Percentiles rank a stretch among this genome's conserved stretches.
Evolutionary conservation across 2,113 vertebrate genomes (phyloP).

Genomic region (Myrmophylax atrothorax): DNA sequence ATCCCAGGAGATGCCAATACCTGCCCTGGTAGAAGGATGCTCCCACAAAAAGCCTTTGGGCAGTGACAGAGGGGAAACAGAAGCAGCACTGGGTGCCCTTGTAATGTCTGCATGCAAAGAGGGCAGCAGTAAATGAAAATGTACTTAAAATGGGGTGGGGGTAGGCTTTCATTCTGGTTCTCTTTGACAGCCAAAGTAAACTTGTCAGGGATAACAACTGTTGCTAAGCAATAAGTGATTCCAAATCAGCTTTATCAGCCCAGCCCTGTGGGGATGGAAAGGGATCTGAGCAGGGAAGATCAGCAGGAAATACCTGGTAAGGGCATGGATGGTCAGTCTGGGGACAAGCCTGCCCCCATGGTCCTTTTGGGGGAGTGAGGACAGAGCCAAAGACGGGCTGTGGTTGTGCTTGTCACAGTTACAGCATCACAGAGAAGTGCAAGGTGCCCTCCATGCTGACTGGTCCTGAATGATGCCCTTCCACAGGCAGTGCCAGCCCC

Average conservation of each 20-base stretch:
- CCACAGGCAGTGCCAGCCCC: background rate
- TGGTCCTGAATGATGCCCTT: fast-evolving
- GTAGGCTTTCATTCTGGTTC: background rate
- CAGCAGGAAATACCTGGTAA: background rate
- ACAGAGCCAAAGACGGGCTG: background rate
- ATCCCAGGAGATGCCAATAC: background rate
- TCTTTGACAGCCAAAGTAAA: background rate
- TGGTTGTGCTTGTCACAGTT: background rate
- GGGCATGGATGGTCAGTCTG: background rate
- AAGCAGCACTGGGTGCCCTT: background rate
- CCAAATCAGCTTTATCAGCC: background rate
- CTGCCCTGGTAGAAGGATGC: too few relatives aligned
- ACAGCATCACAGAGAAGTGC: fast-evolving
- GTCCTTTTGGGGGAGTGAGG: background rate
- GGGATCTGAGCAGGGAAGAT: background rate
- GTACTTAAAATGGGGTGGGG: background rate
- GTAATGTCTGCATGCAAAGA: background rate
- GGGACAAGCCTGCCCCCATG: background rate
- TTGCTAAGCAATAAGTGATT: slow-evolving; percentile 42
- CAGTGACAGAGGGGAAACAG: background rate
- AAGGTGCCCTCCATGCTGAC: background rate
- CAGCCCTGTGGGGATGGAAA: background rate
- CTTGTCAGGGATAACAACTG: background rate
- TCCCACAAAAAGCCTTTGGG: background rate
- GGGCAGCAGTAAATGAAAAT: background rate